Percentiles rank a stretch among this genome's conserved stretches.
These are phyloP conservation scores for Drosophila albomicans DNA, from an alignment of 1,140 invertebrate genomes.

Conservation along the genomic window DNA sequence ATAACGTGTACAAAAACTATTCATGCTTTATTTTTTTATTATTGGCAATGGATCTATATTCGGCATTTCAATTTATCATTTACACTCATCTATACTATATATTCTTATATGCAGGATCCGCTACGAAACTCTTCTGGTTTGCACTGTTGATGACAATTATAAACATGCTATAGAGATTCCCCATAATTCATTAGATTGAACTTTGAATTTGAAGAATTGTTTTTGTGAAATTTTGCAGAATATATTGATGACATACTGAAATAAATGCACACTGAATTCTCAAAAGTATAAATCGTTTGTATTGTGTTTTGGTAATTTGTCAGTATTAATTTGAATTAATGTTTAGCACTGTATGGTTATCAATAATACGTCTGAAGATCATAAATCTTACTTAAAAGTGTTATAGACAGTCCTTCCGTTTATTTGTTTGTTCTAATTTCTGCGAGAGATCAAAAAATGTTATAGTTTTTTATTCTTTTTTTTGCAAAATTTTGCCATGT, in stretches of 20 bases:
- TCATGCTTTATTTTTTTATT: slow-evolving; percentile 4
- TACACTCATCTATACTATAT: background rate
- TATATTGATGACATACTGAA: background rate
- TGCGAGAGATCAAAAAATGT: too few species aligned
- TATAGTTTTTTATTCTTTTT: too few species aligned
- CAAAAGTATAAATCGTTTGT: background rate
- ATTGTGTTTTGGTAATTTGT: slow-evolving; percentile 6
- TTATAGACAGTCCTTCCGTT: background rate
- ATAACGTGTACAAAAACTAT: background rate
- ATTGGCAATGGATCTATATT: slow-evolving; percentile 5
- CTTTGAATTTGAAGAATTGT: background rate
- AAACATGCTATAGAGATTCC: background rate
- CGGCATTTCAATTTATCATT: background rate
- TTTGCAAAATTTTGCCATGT: too few species aligned
- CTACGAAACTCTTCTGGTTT: background rate
- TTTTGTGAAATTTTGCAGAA: background rate
- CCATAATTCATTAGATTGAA: background rate
- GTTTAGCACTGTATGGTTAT: background rate
- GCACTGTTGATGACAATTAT: slow-evolving; percentile 1
- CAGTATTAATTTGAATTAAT: slow-evolving; percentile 5
- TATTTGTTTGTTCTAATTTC: background rate
- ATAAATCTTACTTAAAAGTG: background rate
- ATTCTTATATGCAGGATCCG: background rate
- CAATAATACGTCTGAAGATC: background rate
- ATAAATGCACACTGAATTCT: background rate